Base-by-base conservation (phyloP, 1,140 invertebrate species). In the Plodia interpunctella region DNA sequence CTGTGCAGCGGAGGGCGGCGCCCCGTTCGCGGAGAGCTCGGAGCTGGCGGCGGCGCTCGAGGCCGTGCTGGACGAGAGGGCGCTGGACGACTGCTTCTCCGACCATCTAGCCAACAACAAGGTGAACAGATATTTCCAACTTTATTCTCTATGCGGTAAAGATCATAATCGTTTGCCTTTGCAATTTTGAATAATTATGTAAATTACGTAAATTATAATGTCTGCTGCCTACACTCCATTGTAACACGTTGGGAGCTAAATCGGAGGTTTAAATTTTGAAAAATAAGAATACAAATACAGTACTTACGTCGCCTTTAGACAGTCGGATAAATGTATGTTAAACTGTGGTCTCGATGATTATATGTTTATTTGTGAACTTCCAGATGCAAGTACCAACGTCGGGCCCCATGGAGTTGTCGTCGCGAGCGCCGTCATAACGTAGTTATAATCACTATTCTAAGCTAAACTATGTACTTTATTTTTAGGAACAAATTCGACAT, bases 31-130 rank as follows among this genome's bases (percentile, higher is more conserved):
- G 74, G 95, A 97, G 79, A 94, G 94, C 32, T 96, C 96, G 68
- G 96, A 96, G 78, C 83, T 97, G 68, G 95, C 96, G 80, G 92
- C 95, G 52, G 96, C 95, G 8, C 82, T 97, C 49, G 95, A 96
- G 69, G 95, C 94, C 15, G 96, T 96, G 49, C 92, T 96, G 18
- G 81, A 82, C 64, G 78, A 78, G 21, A 59, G 76, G 74, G 72
- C 51, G 5, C 57, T 77, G 2, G 77, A 80, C 91, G 78, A 83
- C 63, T 72, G 69, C 57, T 79, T 83, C 63, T 18, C 62, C 17
- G 66, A 62, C 63, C 68, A 69, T 38, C 19, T 38, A 19, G 18
- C 67, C 49, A 72, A 65, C 57, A 66, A 62, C 50, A 79, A 79
- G 74, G 78, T 80, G 21, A 25, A 3, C 21, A 25, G 6, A 25